A percentile compares a stretch with the other conserved stretches of the same genome.
Conservation (phyloP, 2,113 vertebrate genomes). For the Phainopepla nitens region DNA sequence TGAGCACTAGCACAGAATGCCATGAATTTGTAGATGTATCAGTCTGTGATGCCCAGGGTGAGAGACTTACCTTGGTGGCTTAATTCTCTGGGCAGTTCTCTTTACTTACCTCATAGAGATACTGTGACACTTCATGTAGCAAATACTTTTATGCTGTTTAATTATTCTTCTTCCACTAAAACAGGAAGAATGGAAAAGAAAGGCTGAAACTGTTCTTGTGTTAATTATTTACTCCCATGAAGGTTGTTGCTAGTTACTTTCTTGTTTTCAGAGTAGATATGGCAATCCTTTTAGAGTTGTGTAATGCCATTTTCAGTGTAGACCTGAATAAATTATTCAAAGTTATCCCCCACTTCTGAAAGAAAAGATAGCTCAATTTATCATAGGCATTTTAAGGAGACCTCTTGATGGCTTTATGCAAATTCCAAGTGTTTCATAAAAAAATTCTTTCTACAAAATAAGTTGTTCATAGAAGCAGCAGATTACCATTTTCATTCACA, state of each 20-base stretch:
- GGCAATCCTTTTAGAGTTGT: not conserved
- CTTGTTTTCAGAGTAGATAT: not conserved
- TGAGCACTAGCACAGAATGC: not conserved
- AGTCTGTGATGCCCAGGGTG: not conserved
- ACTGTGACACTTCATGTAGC: not conserved
- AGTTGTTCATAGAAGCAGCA: not conserved
- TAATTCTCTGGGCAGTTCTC: not conserved
- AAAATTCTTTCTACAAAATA: not conserved
- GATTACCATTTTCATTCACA: not conserved
- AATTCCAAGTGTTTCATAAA: not conserved
- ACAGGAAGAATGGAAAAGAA: not conserved
- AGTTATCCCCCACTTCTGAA: not conserved
- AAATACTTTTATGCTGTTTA: not conserved
- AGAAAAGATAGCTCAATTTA: not conserved
- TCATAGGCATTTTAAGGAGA: not conserved
- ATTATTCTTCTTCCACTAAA: not conserved
- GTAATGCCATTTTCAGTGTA: not conserved
- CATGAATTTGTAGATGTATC: not conserved
- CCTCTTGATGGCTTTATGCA: not conserved
- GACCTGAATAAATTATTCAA: not conserved
- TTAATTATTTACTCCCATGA: not conserved
- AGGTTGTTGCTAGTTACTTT: not conserved
- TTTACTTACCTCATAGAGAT: not conserved
- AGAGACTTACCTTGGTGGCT: not conserved
- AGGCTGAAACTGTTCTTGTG: not conserved